phyloP scores from a whole-genome alignment of 53 echinoderm and acorn worm genomes.

The Crossaster papposus region DNA sequence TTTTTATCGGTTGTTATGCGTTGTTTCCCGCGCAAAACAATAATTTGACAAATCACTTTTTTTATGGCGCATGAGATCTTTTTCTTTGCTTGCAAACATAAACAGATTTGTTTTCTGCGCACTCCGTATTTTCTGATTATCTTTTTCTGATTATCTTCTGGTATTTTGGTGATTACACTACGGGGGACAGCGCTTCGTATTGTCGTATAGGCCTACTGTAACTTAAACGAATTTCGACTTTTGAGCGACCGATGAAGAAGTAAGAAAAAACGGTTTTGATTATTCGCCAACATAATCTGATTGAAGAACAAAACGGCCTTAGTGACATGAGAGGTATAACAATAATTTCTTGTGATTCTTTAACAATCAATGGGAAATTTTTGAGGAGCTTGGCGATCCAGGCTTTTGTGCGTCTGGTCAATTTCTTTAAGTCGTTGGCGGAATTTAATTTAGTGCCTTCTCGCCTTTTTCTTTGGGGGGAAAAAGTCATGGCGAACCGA shows the following conservation, averaged over 20 bases:
- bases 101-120: slow-evolving; percentile 9
- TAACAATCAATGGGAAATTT: not conserved
- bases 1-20: not conserved
- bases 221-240: slow-evolving; percentile 29
- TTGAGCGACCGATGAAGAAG: slow-evolving; percentile 33
- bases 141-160: not conserved
- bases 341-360: slow-evolving; percentile 16
- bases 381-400: not conserved
- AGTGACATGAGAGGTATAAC: not conserved
- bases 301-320: slow-evolving; percentile 7
- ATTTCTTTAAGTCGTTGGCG: not conserved
- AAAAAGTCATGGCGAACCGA: not conserved
- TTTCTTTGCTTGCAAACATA: not conserved
- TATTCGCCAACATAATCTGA: slow-evolving; percentile 28
- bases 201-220: slow-evolving; percentile 12
- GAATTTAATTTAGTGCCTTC: not conserved
- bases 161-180: not conserved
- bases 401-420: not conserved
- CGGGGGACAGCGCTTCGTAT: slow-evolving; percentile 5
- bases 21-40: slow-evolving; percentile 18
- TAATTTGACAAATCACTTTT: slow-evolving; percentile 44
- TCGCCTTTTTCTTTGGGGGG: no score
- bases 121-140: slow-evolving; percentile 12
- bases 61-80: slow-evolving; percentile 14
- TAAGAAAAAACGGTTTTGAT: slow-evolving; percentile 13